Base-by-base conservation (phyloP, 2,113 vertebrate genomes). In the Zapornia atra region DNA sequence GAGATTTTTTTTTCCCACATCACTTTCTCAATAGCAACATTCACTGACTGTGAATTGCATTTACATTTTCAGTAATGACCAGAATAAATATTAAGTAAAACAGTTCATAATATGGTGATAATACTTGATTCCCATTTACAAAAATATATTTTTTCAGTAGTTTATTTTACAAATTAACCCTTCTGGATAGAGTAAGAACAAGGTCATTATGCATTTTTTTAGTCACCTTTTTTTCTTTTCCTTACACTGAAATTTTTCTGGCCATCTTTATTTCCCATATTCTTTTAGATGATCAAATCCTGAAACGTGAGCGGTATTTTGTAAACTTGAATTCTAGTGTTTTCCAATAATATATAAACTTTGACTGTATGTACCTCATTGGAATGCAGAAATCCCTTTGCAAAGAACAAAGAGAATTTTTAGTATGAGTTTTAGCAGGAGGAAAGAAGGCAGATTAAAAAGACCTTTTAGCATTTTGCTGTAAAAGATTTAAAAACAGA, bases 391-490 rank as follows among this genome's bases (percentile, higher is more conserved):
- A 92, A 50, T 6, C 29, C 63, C 44, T 44, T 87, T 71, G 22
- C 17, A 57, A 64, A 82, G 84, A 92, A 91, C 56, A 85, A 89
- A 93, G 63, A 82, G 33, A 91, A 94, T 73, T 90, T 60, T 92
- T 90, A 84, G 24, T 54, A 22, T 50, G 56, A 61, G 13, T 84
- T 87, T 69, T 42, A 79, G 12, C 29, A 69, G 36, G 59, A 93
- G 25, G 38, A 68, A 81, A 81, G 18, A 72, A 84, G 25, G 18
- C 21, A 84, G 34, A 61, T 82, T 65, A 69, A 82, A 90, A 87
- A 89, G 10, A 29, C 46, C 9, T 82, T 83, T 69, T 36, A 77
- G 25, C 11, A 13, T 79, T 85, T 79, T 86, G 66, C 7, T 64
- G 10, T 73, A 88, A 86, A 86, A 61, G 10, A 50, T 51, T 90